Percentiles rank a stretch among this genome's conserved stretches.
These are phyloP conservation scores for Brachyistius frenatus DNA, from an alignment of 2,113 vertebrate species.

Conservation along the genomic window DNA sequence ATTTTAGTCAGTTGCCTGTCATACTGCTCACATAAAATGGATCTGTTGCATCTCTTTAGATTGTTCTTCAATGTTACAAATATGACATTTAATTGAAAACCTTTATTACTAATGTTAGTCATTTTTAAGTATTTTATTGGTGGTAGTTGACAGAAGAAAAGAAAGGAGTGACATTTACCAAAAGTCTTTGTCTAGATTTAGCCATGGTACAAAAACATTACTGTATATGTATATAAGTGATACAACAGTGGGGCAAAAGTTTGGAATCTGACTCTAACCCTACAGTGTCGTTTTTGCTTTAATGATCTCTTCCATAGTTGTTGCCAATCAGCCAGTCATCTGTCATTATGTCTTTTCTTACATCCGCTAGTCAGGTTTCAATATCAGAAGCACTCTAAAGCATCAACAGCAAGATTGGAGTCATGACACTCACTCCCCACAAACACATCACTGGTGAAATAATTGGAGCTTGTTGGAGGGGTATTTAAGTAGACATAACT, in stretches of 20 bases:
- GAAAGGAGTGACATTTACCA: not conserved
- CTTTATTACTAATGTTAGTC: too few species aligned
- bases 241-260: not conserved
- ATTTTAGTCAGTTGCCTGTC: too few species aligned
- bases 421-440: constrained; percentile 51
- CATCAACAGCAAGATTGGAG: constrained; percentile 53
- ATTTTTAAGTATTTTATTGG: not conserved
- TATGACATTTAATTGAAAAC: too few species aligned
- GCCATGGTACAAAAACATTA: not conserved
- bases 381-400: constrained; percentile 69
- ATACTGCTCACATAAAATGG: not conserved
- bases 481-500: constrained; percentile 67
- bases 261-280: constrained; percentile 39
- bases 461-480: constrained; percentile 69
- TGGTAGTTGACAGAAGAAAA: not conserved
- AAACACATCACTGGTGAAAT: constrained; percentile 65
- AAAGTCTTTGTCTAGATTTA: not conserved
- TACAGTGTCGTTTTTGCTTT: constrained; percentile 43
- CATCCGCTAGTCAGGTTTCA: constrained; percentile 74
- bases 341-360: constrained; percentile 65
- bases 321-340: constrained; percentile 72
- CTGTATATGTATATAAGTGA: constrained; percentile 4
- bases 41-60: not conserved
- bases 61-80: too few species aligned
- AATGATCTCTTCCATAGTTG: constrained; percentile 60